These are phyloP conservation scores for Cariama cristata DNA, from an alignment of 2,113 vertebrate species.

Conservation along the genomic window DNA sequence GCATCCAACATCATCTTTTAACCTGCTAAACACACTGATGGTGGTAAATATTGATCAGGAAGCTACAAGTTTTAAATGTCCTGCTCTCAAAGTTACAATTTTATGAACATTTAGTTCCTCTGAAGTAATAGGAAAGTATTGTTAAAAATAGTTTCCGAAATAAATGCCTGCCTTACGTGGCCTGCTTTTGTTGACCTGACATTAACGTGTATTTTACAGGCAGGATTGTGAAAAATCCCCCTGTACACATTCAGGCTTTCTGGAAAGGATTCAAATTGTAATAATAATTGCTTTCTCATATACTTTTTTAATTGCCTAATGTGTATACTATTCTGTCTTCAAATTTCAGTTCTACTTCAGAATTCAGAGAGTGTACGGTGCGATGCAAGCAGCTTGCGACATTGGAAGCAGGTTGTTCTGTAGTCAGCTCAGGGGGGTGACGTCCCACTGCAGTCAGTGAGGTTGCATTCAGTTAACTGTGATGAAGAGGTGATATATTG, in stretches of 20 bases:
- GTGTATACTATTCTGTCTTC: not conserved
- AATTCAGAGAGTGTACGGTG: not conserved
- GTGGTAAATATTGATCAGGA: not conserved
- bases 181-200: not conserved
- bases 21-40: not conserved
- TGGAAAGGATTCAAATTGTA: not conserved
- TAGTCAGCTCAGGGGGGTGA: not conserved
- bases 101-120: not conserved
- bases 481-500: not conserved
- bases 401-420: not conserved
- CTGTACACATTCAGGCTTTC: not conserved
- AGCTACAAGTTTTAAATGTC: not conserved
- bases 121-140: not conserved
- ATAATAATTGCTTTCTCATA: not conserved
- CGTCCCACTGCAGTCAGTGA: not conserved
- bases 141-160: not conserved
- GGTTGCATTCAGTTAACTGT: not conserved
- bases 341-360: not conserved
- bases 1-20: not conserved
- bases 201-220: not conserved
- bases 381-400: not conserved
- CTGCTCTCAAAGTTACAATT: not conserved
- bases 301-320: not conserved
- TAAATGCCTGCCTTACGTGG: not conserved
- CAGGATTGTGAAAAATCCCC: not conserved